Evolutionary conservation across 1,140 invertebrate species (phyloP).

Genomic region (Drosophila kikkawai): DNA sequence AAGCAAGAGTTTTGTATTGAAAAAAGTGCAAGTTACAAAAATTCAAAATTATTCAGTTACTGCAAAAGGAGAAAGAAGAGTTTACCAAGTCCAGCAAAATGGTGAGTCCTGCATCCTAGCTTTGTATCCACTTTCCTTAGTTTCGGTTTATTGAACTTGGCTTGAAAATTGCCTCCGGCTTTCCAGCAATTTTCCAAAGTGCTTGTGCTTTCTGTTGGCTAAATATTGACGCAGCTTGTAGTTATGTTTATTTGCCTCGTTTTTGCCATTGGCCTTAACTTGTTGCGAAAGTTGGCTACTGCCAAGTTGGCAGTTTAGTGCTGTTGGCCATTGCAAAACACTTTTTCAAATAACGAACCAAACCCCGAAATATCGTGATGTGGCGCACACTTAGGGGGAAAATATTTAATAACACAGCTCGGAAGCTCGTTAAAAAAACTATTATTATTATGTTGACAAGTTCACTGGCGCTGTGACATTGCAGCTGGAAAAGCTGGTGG

Average conservation of each 20-base stretch:
- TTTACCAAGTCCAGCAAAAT: slow-evolving; percentile 25
- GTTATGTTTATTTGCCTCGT: slow-evolving; percentile 18
- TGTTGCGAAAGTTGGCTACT: slow-evolving; percentile 78
- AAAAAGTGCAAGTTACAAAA: slow-evolving; percentile 40
- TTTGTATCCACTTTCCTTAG: background rate
- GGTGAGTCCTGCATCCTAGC: slow-evolving; percentile 42
- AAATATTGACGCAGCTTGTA: slow-evolving; percentile 44
- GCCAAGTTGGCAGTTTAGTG: slow-evolving; percentile 61
- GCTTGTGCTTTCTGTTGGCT: slow-evolving; percentile 8
- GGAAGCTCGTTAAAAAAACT: slow-evolving; percentile 11
- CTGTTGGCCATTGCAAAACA: slow-evolving; percentile 55
- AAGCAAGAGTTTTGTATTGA: slow-evolving; percentile 16
- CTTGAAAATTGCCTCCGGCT: slow-evolving; percentile 30
- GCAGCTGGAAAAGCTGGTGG: slow-evolving; percentile 11
- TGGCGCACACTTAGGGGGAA: slow-evolving; percentile 30
- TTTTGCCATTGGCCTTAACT: slow-evolving; percentile 54
- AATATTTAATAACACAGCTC: slow-evolving; percentile 26
- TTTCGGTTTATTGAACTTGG: slow-evolving; percentile 41
- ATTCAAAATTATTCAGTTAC: slow-evolving; percentile 17
- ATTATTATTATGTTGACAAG: slow-evolving; percentile 18
- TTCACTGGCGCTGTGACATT: slow-evolving; percentile 23
- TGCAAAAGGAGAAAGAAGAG: background rate
- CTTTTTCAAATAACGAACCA: slow-evolving; percentile 45
- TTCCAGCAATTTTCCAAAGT: slow-evolving; percentile 34
- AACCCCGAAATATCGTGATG: slow-evolving; percentile 24